Evolutionary conservation across 2,113 vertebrate genomes (phyloP).

Genomic region (Camelus bactrianus): DNA sequence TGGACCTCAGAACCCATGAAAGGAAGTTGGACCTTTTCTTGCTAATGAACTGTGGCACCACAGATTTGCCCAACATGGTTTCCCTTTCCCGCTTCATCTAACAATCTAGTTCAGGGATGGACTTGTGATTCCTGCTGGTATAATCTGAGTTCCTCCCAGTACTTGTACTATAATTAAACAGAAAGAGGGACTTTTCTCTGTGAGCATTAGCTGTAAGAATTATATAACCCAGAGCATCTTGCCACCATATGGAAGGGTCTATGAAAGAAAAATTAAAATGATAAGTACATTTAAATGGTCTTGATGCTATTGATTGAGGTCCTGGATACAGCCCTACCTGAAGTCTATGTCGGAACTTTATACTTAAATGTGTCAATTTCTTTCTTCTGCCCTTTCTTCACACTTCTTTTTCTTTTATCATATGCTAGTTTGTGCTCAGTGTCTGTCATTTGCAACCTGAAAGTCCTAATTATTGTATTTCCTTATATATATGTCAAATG

Average conservation of each 20-base stretch:
- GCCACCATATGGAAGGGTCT: neutral
- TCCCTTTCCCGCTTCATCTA: neutral
- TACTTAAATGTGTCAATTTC: neutral
- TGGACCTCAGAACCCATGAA: neutral
- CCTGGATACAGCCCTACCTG: neutral
- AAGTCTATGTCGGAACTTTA: neutral
- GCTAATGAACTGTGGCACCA: neutral
- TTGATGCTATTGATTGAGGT: neutral
- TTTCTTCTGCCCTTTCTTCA: neutral
- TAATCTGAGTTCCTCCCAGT: neutral
- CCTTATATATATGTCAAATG: neutral
- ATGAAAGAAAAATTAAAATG: slow-evolving; percentile 8
- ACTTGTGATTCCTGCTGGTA: neutral
- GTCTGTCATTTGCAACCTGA: slow-evolving; percentile 18
- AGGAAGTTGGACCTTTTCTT: neutral
- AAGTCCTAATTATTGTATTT: neutral
- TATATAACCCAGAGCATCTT: neutral
- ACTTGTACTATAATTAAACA: neutral
- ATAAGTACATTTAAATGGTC: neutral
- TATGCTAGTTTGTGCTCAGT: neutral
- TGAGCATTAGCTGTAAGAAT: neutral
- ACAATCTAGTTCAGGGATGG: neutral
- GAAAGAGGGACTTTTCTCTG: neutral
- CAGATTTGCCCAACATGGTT: neutral
- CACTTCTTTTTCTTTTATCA: slow-evolving; percentile 8